Conservation (phyloP, 2,888 invertebrate genomes). For the Rutpela maculata region DNA sequence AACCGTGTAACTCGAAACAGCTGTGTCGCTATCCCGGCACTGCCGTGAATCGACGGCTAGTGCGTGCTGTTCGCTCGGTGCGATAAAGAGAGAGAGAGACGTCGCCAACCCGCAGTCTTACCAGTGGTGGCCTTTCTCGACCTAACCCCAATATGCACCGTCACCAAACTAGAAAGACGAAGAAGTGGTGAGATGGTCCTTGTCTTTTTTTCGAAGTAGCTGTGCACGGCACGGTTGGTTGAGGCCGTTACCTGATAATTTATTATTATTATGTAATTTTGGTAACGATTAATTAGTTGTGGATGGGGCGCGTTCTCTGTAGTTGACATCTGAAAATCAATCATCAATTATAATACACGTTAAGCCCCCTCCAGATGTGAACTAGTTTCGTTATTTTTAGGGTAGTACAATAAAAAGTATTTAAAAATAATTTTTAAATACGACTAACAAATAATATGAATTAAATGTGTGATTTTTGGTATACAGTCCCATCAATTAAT, state of each 20-base stretch:
- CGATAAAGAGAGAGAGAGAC: slow-evolving; percentile 34
- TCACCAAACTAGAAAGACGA: slow-evolving; percentile 24
- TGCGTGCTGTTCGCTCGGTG: neutral
- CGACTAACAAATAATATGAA: too few relatives aligned
- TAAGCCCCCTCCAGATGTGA: neutral
- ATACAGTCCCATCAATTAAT: too few relatives aligned
- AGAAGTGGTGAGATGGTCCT: neutral
- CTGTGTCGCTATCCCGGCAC: slow-evolving; percentile 50
- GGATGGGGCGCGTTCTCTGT: slow-evolving; percentile 41
- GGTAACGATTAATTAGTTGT: slow-evolving; percentile 44
- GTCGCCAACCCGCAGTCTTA: neutral
- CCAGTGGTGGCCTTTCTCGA: slow-evolving; percentile 24
- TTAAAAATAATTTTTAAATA: too few relatives aligned
- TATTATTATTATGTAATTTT: slow-evolving; percentile 51
- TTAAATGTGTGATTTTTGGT: too few relatives aligned
- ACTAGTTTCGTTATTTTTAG: neutral
- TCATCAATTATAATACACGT: neutral
- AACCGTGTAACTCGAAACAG: slow-evolving; percentile 66
- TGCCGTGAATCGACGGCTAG: slow-evolving; percentile 1
- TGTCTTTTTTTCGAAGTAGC: neutral
- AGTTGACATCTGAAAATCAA: neutral
- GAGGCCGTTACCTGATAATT: slow-evolving; percentile 51
- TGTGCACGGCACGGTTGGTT: slow-evolving; percentile 43
- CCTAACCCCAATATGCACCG: slow-evolving; percentile 20
- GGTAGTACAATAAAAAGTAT: too few relatives aligned